Percentiles rank a stretch among this genome's conserved stretches.
Evolutionary conservation across 1,140 invertebrate genomes (phyloP).

Genomic region (Hycleus phaleratus): DNA sequence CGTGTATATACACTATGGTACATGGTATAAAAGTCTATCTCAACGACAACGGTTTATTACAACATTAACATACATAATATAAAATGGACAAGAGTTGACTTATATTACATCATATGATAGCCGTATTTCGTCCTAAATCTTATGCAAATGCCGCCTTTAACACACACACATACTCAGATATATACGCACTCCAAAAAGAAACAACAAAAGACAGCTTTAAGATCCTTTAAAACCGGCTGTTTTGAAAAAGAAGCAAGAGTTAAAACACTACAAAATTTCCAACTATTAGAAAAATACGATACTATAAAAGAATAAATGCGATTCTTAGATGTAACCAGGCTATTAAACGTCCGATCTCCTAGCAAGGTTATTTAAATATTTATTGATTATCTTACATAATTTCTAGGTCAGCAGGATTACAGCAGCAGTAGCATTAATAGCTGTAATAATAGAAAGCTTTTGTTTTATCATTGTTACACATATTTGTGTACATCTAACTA

Average conservation of each 20-base stretch:
- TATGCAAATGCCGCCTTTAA: slow-evolving; percentile 8
- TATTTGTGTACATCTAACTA: not conserved
- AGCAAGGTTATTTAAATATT: slow-evolving; percentile 12
- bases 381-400: slow-evolving; percentile 16
- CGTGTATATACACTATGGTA: no score
- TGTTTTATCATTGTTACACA: slow-evolving; percentile 6
- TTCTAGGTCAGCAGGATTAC: slow-evolving; percentile 13
- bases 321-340: not conserved
- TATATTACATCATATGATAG: slow-evolving; percentile 3
- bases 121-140: slow-evolving; percentile 8
- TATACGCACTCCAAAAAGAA: not conserved
- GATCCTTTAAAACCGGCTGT: no score
- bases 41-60: not conserved
- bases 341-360: not conserved
- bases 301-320: no score
- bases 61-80: slow-evolving; percentile 6
- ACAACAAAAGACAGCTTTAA: not conserved
- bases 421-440: not conserved
- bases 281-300: no score
- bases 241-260: no score
- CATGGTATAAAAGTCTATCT: no score
- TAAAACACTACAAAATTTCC: no score
- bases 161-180: slow-evolving; percentile 2
- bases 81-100: not conserved
- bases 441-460: no score